phyloP scores from a whole-genome alignment of 2,797 vertebrate genomes.

The Phrynocephalus guinanensis region DNA sequence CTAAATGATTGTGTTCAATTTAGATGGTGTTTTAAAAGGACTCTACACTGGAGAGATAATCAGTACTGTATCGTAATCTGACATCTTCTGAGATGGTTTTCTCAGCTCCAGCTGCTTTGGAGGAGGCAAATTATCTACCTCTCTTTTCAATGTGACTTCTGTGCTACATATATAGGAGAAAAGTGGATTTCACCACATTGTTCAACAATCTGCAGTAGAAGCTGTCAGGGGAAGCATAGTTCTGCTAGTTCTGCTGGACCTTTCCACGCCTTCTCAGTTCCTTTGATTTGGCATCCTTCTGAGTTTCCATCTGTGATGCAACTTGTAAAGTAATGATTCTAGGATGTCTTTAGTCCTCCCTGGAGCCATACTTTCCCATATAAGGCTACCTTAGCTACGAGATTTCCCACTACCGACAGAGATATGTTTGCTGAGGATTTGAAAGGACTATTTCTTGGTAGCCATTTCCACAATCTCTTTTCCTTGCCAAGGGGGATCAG shows the following conservation, averaged over 20 bases:
- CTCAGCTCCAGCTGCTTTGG: background rate
- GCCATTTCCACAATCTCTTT: too few relatives aligned
- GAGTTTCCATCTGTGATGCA: background rate
- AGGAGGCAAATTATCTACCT: background rate
- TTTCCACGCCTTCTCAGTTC: background rate
- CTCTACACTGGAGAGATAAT: background rate
- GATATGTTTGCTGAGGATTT: too few relatives aligned
- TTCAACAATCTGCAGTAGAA: background rate
- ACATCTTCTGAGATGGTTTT: background rate
- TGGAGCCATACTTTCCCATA: background rate
- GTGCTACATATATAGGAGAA: background rate
- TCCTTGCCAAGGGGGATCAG: too few relatives aligned
- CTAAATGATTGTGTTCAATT: background rate
- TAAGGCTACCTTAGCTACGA: too few relatives aligned
- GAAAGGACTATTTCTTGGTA: too few relatives aligned
- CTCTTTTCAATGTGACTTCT: background rate
- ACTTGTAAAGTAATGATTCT: background rate
- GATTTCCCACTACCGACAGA: too few relatives aligned
- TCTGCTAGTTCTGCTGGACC: background rate
- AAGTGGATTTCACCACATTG: background rate
- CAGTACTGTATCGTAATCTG: background rate
- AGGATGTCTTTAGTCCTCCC: background rate
- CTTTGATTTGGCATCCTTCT: background rate
- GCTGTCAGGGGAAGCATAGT: background rate
- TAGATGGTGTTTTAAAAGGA: background rate